Base-by-base conservation (phyloP, 2,888 invertebrate genomes). In the Gryllus longicercus region DNA sequence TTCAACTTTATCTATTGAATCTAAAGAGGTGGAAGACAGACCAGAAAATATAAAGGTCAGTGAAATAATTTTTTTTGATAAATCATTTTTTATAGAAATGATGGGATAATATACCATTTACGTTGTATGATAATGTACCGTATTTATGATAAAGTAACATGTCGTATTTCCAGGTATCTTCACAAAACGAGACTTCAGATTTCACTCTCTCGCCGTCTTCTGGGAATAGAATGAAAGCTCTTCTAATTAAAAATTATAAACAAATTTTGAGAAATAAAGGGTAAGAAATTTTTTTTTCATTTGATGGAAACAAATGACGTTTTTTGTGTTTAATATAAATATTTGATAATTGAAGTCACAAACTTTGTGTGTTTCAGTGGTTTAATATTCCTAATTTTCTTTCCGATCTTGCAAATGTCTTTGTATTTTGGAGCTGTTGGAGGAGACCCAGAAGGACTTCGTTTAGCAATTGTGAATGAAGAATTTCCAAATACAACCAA, bases 401-500 rank as follows among this genome's bases (percentile, higher is more conserved):
- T 97, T 85, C 97, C 97, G 18, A 88, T 96, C 21, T 88, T 96
- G 49, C 93, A 96, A 90, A 90, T 94, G 82, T 88, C 92, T 75
- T 90, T 94, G 74, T 96, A 97, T 87, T 94, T 96, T 87, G 86
- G 93, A 80, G 93, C 96, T 50, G 91, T 96, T 79, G 96, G 96
- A 1, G 91, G 91, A 78, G 93, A 96, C 84, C 94, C 95, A 0
- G 89, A 89, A 79, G 91, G 91, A 80, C 88, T 97, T 0, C 89
- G 90, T 78, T 84, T 97, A 74, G 96, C 93, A 0, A 90, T 97
- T 0, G 93, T 96, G 38, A 96, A 96, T 85, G 90, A 94, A 1
- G 97, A 97, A 87, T 90, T 91, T 1, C 85, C 87, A 0, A 86
- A 86, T 51, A 51, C 49, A 21, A 78, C 63, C 38, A 49, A 38